Conservation (phyloP, 1,140 invertebrate genomes). For the Trichonephila inaurata region DNA sequence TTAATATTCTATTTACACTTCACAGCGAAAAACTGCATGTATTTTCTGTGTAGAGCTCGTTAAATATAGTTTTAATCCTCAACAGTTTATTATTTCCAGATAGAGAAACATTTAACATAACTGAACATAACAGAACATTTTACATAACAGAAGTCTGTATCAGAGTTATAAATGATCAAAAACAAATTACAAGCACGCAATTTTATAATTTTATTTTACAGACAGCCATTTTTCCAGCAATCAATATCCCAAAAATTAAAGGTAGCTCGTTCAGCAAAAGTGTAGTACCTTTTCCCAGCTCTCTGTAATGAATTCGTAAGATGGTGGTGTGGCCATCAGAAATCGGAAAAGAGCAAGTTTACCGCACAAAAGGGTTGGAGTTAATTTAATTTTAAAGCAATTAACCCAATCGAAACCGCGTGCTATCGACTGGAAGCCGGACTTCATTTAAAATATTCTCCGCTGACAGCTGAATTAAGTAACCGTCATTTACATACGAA, state of each 20-base stretch:
- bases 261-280: neutral
- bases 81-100: no score
- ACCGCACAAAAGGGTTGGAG: constrained; percentile 28
- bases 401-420: neutral
- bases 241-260: constrained; percentile 32
- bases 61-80: no score
- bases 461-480: constrained; percentile 22
- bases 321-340: neutral
- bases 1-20: no score
- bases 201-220: neutral
- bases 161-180: neutral
- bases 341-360: constrained; percentile 12
- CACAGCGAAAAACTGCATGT: no score
- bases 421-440: constrained; percentile 28
- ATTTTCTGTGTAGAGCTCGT: no score
- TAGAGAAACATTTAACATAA: no score
- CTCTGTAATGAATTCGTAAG: constrained; percentile 26
- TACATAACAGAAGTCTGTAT: neutral
- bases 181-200: neutral
- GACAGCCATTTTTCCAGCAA: neutral
- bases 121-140: no score
- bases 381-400: constrained; percentile 54
- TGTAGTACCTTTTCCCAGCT: neutral
- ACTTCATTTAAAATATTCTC: constrained; percentile 29
- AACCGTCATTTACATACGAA: neutral